Percentiles rank a stretch among this genome's conserved stretches.
These are phyloP conservation scores for Hirtodrosophila trivittata DNA, from an alignment of 2,888 invertebrate genomes.

Conservation along the genomic window DNA sequence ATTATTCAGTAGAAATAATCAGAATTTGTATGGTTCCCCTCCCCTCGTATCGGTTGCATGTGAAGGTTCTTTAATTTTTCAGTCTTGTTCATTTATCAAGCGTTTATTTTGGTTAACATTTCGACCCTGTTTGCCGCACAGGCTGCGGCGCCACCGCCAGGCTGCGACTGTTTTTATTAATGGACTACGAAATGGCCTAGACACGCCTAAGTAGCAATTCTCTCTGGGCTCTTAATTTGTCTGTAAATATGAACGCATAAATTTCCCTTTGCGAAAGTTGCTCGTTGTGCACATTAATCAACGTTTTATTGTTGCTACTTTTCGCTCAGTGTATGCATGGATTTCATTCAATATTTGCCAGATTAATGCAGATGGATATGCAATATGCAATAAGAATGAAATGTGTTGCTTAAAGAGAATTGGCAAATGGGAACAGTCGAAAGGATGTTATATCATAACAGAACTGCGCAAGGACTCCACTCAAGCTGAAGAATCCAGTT, in stretches of 20 bases:
- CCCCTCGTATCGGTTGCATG: background rate
- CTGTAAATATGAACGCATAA: constrained; percentile 56
- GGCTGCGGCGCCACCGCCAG: background rate
- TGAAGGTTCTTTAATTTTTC: constrained; percentile 36
- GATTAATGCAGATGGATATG: too few relatives aligned
- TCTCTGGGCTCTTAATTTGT: constrained; percentile 43
- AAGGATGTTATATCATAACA: too few relatives aligned
- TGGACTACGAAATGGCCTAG: constrained; percentile 55
- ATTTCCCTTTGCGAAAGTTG: constrained; percentile 28
- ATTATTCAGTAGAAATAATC: background rate
- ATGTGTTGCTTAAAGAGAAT: too few relatives aligned
- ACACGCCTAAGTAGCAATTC: constrained; percentile 32
- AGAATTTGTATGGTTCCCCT: background rate
- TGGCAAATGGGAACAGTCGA: too few relatives aligned
- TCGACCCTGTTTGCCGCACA: constrained; percentile 11
- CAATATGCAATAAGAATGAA: too few relatives aligned
- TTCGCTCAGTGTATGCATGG: too few relatives aligned
- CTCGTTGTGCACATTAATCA: too few relatives aligned
- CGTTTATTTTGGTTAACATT: constrained; percentile 45
- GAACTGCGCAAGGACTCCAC: too few relatives aligned
- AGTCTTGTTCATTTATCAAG: constrained; percentile 57
- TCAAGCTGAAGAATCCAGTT: constrained; percentile 7
- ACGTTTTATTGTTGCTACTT: too few relatives aligned
- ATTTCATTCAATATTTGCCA: too few relatives aligned
- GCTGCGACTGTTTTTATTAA: constrained; percentile 50